Base-by-base conservation (phyloP, 2,888 invertebrate genomes). In the Geophilus truncorum region DNA sequence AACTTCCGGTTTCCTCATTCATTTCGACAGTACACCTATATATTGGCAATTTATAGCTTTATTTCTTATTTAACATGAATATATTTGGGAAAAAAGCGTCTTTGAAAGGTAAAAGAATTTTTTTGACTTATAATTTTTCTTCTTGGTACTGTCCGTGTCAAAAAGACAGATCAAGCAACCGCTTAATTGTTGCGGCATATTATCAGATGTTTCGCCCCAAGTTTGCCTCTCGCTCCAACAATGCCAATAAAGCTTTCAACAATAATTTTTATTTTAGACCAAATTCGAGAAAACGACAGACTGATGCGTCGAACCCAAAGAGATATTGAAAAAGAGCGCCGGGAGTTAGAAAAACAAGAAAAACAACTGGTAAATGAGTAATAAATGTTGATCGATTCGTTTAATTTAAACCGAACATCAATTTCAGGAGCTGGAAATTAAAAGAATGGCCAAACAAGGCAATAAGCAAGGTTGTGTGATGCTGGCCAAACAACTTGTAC, bases 401-500 rank as follows among this genome's bases (percentile, higher is more conserved):
- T 70, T 4, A 70, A 25, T 70, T 12, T 18, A 12, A 12, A 70
- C 21, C 21, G 0, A 0, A 70, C 12, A 70, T 5, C 23, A 32
- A 30, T 77, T 32, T 77, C 12, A 94, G 92, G 94, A 95, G 89
- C 88, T 91, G 86, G 96, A 97, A 86, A 97, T 97, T 78, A 95
- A 93, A 86, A 94, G 94, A 85, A 90, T 93, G 87, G 96, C 96
- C 0, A 93, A 94, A 85, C 91, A 93, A 85, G 96, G 96, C 9
- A 93, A 97, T 85, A 93, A 92, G 85, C 94, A 95, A 85, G 94
- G 93, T 10, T 93, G 92, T 84, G 91, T 91, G 84, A 90, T 95
- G 83, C 88, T 97, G 83, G 97, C 97, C 0, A 96, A 96, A 86
- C 96, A 97, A 87, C 88, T 97, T 79, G 91, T 97, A 0, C 92